phyloP scores from a whole-genome alignment of 2,113 vertebrate species.

The Erythrocercus mccallii region DNA sequence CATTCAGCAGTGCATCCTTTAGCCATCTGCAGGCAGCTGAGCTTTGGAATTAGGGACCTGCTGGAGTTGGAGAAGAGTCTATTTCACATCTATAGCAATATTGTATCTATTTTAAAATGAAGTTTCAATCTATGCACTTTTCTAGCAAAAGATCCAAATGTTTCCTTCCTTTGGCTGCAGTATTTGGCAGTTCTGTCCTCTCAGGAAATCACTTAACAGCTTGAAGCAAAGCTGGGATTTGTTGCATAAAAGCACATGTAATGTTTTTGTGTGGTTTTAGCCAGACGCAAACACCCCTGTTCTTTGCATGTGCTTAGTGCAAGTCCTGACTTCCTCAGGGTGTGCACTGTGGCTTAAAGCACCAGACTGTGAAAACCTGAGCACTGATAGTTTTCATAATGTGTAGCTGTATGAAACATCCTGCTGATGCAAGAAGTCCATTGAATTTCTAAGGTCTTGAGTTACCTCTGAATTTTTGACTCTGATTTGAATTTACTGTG shows the following conservation, averaged over 20 bases:
- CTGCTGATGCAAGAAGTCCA: not conserved
- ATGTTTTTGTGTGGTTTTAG: not conserved
- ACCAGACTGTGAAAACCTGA: not conserved
- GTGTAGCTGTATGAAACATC: not conserved
- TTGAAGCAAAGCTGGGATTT: not conserved
- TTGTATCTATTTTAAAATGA: not conserved
- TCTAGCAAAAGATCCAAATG: not conserved
- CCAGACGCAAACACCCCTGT: not conserved
- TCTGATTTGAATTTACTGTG: not conserved
- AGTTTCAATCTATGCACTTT: not conserved
- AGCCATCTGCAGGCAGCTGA: not conserved
- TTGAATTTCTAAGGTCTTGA: not conserved
- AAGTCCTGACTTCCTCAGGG: not conserved
- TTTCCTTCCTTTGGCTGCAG: not conserved
- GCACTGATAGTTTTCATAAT: too few relatives aligned
- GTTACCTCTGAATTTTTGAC: not conserved
- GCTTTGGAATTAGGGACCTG: not conserved
- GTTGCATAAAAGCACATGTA: not conserved
- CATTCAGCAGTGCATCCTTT: not conserved
- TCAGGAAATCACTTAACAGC: not conserved
- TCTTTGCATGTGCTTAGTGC: not conserved
- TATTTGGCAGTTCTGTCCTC: not conserved
- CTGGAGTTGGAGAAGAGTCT: not conserved
- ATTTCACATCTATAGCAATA: not conserved
- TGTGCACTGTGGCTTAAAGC: not conserved